Percentiles rank a stretch among this genome's conserved stretches.
These are phyloP conservation scores for Mamestra brassicae DNA, from an alignment of 2,888 invertebrate genomes.

Conservation along the genomic window DNA sequence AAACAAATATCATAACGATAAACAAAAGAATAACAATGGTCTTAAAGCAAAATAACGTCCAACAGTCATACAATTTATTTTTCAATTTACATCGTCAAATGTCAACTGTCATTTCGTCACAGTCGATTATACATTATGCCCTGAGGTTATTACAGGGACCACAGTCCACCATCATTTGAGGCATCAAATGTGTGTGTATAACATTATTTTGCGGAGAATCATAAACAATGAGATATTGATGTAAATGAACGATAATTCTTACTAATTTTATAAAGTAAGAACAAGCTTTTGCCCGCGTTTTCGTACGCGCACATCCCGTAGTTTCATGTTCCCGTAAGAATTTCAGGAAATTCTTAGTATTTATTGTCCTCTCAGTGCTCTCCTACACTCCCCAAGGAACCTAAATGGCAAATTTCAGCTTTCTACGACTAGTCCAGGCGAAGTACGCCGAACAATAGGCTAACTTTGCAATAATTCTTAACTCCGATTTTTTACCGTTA, in stretches of 20 bases:
- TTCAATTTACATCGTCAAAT: constrained; percentile 29
- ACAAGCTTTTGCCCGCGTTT: too few relatives aligned
- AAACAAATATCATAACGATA: neutral
- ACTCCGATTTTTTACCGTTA: too few relatives aligned
- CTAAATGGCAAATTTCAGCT: too few relatives aligned
- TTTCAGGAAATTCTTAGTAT: too few relatives aligned
- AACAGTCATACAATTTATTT: neutral
- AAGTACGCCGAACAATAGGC: too few relatives aligned
- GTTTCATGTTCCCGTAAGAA: too few relatives aligned
- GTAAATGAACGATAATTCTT: constrained; percentile 7
- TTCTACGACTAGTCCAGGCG: too few relatives aligned
- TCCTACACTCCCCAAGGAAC: too few relatives aligned
- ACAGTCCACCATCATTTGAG: constrained; percentile 1
- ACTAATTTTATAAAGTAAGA: neutral
- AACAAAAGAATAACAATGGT: neutral
- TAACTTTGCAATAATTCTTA: too few relatives aligned
- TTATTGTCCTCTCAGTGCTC: too few relatives aligned
- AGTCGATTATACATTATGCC: constrained; percentile 11
- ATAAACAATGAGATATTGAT: constrained; percentile 6
- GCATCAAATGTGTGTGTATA: constrained; percentile 17
- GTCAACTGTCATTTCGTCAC: constrained; percentile 17
- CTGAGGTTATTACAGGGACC: constrained; percentile 4
- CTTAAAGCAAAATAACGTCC: neutral
- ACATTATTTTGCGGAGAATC: constrained; percentile 8
- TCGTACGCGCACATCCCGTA: too few relatives aligned